Evolutionary conservation across 1,140 invertebrate species (phyloP).

Genomic region (Subanguina moxae): DNA sequence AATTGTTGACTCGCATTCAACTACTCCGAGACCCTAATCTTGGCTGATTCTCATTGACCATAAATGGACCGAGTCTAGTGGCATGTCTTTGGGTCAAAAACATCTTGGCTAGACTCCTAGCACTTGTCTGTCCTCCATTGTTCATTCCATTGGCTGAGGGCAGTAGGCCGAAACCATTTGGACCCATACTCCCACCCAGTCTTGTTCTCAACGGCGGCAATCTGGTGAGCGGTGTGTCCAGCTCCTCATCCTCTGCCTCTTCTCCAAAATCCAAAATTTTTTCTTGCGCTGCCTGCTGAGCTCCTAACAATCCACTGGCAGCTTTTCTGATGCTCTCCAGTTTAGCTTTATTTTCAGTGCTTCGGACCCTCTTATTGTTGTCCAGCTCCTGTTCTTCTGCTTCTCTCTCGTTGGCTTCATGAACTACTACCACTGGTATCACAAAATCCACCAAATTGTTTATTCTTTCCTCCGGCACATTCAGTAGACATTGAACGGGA

Average conservation of each 20-base stretch:
- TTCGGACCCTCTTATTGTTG: no score
- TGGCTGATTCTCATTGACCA: not conserved
- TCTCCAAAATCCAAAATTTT: not conserved
- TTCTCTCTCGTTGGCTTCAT: no score
- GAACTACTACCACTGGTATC: not conserved
- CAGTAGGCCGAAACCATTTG: not conserved
- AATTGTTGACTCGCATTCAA: no score
- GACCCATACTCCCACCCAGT: not conserved
- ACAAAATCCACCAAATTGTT: slow-evolving; percentile 7
- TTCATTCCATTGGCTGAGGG: not conserved
- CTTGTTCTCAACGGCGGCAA: not conserved
- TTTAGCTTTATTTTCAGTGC: no score
- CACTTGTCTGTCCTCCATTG: not conserved
- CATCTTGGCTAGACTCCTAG: not conserved
- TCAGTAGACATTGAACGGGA: slow-evolving; percentile 17
- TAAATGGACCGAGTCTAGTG: not conserved
- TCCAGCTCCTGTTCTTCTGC: no score
- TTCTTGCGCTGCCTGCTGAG: not conserved
- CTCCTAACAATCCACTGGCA: not conserved
- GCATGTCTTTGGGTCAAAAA: slow-evolving; percentile 2
- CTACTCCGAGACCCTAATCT: no score
- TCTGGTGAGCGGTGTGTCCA: not conserved
- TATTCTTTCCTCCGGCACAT: slow-evolving; percentile 5
- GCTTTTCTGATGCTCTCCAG: not conserved
- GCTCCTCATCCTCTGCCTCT: no score